Percentiles rank a stretch among this genome's conserved stretches.
These are phyloP conservation scores for Hafferia zeledoni DNA, from an alignment of 2,797 vertebrate species.

Conservation along the genomic window DNA sequence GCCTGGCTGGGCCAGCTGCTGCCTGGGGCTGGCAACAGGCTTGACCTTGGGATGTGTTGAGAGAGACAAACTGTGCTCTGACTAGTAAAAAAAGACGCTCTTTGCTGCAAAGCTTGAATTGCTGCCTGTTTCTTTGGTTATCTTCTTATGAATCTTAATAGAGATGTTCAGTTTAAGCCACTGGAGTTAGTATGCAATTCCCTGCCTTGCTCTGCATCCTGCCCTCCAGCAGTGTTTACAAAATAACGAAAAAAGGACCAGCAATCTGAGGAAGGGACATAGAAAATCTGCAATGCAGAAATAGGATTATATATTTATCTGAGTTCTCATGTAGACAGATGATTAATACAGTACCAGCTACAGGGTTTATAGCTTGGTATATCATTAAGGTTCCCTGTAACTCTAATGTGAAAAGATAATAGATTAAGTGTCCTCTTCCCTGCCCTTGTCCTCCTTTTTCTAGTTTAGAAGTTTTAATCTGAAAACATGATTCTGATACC, in stretches of 20 bases:
- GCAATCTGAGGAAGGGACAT: neutral
- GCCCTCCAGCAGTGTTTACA: neutral
- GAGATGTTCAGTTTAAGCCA: neutral
- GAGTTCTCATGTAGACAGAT: constrained; percentile 46
- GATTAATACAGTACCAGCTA: constrained; percentile 44
- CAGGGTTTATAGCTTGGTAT: constrained; percentile 43
- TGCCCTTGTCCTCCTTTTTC: constrained; percentile 67
- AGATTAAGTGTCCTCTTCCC: constrained; percentile 42
- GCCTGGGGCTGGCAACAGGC: neutral
- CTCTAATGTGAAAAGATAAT: constrained; percentile 56
- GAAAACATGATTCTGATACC: constrained; percentile 12
- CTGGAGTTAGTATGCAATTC: neutral
- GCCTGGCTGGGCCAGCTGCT: neutral
- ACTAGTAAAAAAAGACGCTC: neutral
- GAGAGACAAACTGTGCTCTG: neutral
- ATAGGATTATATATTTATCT: constrained; percentile 50
- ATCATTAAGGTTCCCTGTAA: constrained; percentile 54
- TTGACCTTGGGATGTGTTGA: neutral
- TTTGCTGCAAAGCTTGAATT: neutral
- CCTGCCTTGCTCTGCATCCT: neutral
- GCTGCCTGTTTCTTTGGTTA: neutral
- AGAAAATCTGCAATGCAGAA: constrained; percentile 46
- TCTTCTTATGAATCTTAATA: neutral
- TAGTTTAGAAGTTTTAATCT: constrained; percentile 50
- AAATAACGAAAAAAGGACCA: neutral